Evolutionary conservation across 2,888 invertebrate genomes (phyloP).

Genomic region (Oxyteleia sp.): DNA sequence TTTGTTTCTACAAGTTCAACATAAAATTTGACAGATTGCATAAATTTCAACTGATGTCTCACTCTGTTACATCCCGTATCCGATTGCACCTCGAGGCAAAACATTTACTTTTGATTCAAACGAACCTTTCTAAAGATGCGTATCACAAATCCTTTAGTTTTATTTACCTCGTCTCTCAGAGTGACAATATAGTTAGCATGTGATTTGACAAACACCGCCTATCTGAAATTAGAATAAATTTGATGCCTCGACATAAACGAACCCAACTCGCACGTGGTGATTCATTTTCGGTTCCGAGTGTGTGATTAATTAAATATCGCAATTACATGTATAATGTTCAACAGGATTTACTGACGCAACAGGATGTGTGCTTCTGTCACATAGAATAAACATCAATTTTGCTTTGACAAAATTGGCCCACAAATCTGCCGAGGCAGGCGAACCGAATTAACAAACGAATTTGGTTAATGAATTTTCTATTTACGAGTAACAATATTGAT

Average conservation of each 20-base stretch:
- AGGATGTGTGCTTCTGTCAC: neutral
- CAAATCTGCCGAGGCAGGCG: neutral
- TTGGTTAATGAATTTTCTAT: slow-evolving; percentile 24
- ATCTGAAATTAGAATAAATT: neutral
- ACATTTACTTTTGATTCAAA: neutral
- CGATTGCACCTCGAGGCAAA: neutral
- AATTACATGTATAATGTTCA: neutral
- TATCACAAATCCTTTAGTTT: slow-evolving; percentile 14
- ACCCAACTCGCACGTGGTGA: neutral
- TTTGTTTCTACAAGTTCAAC: too few relatives aligned
- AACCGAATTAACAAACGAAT: slow-evolving; percentile 3
- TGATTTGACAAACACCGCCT: neutral
- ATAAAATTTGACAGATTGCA: neutral
- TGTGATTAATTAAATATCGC: slow-evolving; percentile 9
- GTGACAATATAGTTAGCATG: slow-evolving; percentile 7
- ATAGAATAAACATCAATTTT: slow-evolving; percentile 14
- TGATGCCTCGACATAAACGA: neutral
- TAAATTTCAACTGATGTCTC: neutral
- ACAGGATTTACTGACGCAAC: neutral
- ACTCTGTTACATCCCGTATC: neutral
- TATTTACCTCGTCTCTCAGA: neutral
- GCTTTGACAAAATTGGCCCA: slow-evolving; percentile 13
- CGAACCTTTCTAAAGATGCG: neutral
- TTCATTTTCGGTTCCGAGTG: neutral
- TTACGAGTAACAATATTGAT: too few relatives aligned